Base-by-base conservation (phyloP, 2,797 vertebrate species). In the Sebastolobus alascanus region DNA sequence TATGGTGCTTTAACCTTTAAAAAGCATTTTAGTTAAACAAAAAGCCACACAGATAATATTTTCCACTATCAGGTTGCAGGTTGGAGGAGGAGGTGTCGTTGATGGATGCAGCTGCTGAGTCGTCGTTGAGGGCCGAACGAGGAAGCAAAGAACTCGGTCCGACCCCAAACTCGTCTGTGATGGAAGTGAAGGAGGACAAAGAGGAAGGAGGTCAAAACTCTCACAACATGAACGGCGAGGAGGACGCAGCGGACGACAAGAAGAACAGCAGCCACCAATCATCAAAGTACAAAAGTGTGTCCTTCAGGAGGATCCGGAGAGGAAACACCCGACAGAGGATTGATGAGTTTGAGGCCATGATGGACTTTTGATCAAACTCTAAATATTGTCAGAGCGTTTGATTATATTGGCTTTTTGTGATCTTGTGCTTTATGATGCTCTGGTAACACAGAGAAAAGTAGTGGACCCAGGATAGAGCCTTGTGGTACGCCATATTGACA, bases 301-400 rank as follows among this genome's bases (percentile, higher is more conserved):
- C 97, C 58, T 99, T 97, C 88, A 93, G 96, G 52, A 97, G 96
- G 93, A 99, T 99, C 82, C 95, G 96, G 2, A 97, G 91, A 95
- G 97, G 98, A 90, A 98, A 97, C 93, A 98, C 98, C 63, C 96
- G 96, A 27, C 97, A 98, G 87, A 96, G 97, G 80, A 97, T 99
- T 0, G 97, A 98, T 38, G 97, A 98, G 89, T 99, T 98, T n/a
- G 97, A 99, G 82, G 97, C 97, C 72, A 96, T 98, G 95, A 96
- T 96, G 94, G 96, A 97, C 79, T 61, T 2, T 0, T 89, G 80
- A 89, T 75, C 25, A 5, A 27, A 18, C 68, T 8, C 2, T 33
- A 8, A 61, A 52, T 65, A 11, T 25, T n/a, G 16, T 38, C 20
- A 46, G 20, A 13, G 7, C 8, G 7, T 55, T 59, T 27, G 4